These are phyloP conservation scores for Agrotis puta DNA, from an alignment of 2,888 invertebrate species.

Conservation along the genomic window DNA sequence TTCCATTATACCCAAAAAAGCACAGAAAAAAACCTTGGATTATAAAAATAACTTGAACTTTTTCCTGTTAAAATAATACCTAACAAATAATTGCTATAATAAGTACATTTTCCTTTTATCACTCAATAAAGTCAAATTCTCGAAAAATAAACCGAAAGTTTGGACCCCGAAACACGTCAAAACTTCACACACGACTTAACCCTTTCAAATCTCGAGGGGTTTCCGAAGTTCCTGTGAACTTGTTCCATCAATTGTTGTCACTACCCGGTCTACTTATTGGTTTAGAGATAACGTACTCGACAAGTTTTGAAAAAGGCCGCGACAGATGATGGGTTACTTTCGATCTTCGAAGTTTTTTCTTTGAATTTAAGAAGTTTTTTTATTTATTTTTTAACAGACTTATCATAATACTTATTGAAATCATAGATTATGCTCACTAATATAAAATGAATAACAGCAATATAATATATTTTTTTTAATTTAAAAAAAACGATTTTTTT, in stretches of 20 bases:
- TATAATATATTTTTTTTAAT: too few species aligned
- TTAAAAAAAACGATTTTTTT: too few species aligned
- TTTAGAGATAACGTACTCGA: constrained; percentile 4
- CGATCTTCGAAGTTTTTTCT: background rate
- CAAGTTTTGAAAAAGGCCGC: background rate
- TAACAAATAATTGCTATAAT: background rate
- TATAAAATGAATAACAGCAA: too few species aligned
- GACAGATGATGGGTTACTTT: background rate
- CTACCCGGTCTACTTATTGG: constrained; percentile 16
- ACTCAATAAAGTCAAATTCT: background rate
- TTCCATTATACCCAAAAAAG: background rate
- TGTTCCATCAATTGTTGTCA: constrained; percentile 58
- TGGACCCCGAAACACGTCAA: constrained; percentile 16
- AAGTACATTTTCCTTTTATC: background rate
- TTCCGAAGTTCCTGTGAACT: constrained; percentile 41
- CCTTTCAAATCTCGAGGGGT: constrained; percentile 31
- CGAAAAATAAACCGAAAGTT: constrained; percentile 24
- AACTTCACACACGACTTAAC: constrained; percentile 31
- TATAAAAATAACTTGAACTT: background rate
- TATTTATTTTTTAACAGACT: too few species aligned
- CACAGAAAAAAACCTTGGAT: background rate
- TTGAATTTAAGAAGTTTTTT: too few species aligned
- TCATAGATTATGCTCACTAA: too few species aligned
- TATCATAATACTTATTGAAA: too few species aligned
- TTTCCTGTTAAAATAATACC: background rate